Evolutionary conservation across 2,888 invertebrate genomes (phyloP).

Genomic region (Homarus gammarus): DNA sequence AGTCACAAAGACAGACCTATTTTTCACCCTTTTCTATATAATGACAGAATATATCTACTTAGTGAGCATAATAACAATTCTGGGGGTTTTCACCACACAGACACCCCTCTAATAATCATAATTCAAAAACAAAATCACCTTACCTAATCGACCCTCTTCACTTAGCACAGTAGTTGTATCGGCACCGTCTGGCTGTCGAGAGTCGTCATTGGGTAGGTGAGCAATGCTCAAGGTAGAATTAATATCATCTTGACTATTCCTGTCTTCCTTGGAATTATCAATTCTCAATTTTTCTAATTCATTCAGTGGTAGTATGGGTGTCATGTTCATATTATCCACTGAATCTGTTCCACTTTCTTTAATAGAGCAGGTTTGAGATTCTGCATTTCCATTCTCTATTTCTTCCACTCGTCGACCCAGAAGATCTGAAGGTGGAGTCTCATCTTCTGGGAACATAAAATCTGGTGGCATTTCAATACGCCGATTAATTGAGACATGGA

Average conservation of each 20-base stretch:
- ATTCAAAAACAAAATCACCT: background rate
- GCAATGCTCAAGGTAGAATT: background rate
- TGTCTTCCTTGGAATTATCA: conserved; percentile 38
- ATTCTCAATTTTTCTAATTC: conserved; percentile 47
- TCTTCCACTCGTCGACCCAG: conserved; percentile 53
- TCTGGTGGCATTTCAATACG: conserved; percentile 91
- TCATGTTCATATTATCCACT: conserved; percentile 35
- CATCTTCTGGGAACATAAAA: conserved; percentile 85
- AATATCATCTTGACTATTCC: conserved; percentile 31
- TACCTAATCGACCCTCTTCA: conserved; percentile 42
- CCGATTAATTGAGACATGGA: conserved; percentile 86
- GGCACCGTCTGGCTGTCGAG: conserved; percentile 58
- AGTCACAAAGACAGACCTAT: too few relatives aligned
- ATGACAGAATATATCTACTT: too few relatives aligned
- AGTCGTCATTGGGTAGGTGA: conserved; percentile 38
- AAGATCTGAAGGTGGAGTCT: conserved; percentile 77
- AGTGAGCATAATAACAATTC: too few relatives aligned
- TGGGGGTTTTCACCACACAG: too few relatives aligned
- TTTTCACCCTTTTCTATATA: too few relatives aligned
- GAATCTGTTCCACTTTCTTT: conserved; percentile 44
- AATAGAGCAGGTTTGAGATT: conserved; percentile 4
- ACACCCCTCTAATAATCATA: too few relatives aligned
- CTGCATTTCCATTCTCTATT: conserved; percentile 43
- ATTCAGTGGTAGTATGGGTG: conserved; percentile 24
- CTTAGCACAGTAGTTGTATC: conserved; percentile 30